A percentile compares a stretch with the other conserved stretches of the same genome.
Conservation (phyloP, 1,140 invertebrate genomes). For the Panagrolaimus sp. region DNA sequence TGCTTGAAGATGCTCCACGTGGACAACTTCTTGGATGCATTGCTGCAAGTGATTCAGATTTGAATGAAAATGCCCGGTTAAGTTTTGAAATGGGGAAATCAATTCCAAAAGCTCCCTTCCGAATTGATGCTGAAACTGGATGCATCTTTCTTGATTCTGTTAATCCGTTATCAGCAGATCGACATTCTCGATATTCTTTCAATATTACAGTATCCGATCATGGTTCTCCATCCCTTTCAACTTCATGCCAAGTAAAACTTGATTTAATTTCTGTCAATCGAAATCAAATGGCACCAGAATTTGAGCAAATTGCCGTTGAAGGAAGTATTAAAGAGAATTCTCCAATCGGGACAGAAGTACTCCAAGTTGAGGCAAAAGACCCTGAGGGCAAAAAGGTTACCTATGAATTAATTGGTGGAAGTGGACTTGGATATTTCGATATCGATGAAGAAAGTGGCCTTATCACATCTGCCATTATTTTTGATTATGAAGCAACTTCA, state of each 20-base stretch:
- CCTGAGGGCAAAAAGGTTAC: constrained; percentile 70
- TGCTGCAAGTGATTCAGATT: constrained; percentile 77
- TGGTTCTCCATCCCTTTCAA: constrained; percentile 59
- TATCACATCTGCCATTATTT: constrained; percentile 73
- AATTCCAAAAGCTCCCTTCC: constrained; percentile 73
- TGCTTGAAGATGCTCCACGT: constrained; percentile 55
- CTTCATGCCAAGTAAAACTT: constrained; percentile 64
- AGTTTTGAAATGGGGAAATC: constrained; percentile 82
- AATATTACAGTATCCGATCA: constrained; percentile 46
- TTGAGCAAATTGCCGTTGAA: constrained; percentile 73
- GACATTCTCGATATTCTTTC: constrained; percentile 47
- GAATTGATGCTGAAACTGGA: constrained; percentile 89
- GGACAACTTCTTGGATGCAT: constrained; percentile 53
- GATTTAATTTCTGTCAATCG: constrained; percentile 89
- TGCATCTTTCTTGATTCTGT: constrained; percentile 48
- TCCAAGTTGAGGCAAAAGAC: constrained; percentile 58
- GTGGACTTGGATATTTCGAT: constrained; percentile 81
- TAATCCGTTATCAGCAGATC: constrained; percentile 51
- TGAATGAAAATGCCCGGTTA: constrained; percentile 86
- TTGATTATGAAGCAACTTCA: constrained; percentile 79
- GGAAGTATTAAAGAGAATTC: constrained; percentile 62
- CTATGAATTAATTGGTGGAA: constrained; percentile 80
- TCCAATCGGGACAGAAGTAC: constrained; percentile 61
- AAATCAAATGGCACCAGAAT: constrained; percentile 76
- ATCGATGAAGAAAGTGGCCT: constrained; percentile 77